These are phyloP conservation scores for Apantesis nais DNA, from an alignment of 2,888 invertebrate genomes.

Conservation along the genomic window DNA sequence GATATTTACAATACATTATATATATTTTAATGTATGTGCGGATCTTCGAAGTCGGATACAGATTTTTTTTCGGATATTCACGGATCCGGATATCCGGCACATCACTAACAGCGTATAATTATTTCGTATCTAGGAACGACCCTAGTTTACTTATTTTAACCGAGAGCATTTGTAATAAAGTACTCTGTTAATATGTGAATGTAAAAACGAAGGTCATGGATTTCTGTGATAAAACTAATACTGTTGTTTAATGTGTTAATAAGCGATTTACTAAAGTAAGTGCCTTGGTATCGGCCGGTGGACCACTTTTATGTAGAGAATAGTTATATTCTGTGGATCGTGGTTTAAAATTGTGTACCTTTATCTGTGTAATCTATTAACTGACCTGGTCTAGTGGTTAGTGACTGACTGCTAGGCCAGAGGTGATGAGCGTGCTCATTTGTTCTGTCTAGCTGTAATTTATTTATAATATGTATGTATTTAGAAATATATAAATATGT, in stretches of 20 bases:
- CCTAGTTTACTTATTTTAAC: background rate
- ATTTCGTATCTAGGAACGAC: background rate
- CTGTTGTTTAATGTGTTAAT: constrained; percentile 3
- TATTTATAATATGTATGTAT: too few species aligned
- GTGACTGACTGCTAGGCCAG: too few species aligned
- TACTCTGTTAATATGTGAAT: background rate
- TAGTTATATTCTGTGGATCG: constrained; percentile 10
- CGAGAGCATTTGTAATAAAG: background rate
- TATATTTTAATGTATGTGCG: background rate
- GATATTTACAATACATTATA: too few species aligned
- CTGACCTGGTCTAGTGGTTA: too few species aligned
- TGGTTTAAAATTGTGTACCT: constrained; percentile 19
- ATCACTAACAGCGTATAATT: background rate
- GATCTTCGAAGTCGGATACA: too few species aligned
- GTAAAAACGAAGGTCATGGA: constrained; percentile 22
- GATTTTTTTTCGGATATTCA: too few species aligned
- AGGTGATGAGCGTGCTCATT: too few species aligned
- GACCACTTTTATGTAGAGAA: constrained; percentile 24
- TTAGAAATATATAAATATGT: too few species aligned
- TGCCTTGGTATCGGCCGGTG: constrained; percentile 30
- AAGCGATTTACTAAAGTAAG: constrained; percentile 25
- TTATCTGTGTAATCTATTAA: background rate
- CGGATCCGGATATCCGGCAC: background rate
- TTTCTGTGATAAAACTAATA: constrained; percentile 38
- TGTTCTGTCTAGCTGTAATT: too few species aligned